These are phyloP conservation scores for Osmerus mordax DNA, from an alignment of 2,113 vertebrate species.

Conservation along the genomic window DNA sequence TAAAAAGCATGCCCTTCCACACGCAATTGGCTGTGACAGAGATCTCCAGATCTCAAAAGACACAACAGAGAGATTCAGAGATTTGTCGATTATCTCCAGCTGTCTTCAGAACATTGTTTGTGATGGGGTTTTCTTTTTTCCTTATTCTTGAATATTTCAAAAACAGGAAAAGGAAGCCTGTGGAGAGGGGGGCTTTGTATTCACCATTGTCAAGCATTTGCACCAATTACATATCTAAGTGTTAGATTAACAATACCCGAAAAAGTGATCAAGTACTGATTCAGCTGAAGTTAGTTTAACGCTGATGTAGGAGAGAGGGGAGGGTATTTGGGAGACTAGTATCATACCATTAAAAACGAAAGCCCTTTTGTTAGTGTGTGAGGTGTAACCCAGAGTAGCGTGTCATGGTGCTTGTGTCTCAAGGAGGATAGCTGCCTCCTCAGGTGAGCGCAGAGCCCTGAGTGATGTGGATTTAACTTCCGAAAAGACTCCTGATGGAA, in stretches of 20 bases:
- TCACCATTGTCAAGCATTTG: too few species aligned
- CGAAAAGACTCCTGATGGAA: constrained; percentile 53
- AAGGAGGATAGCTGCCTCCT: constrained; percentile 16
- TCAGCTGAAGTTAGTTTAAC: not conserved
- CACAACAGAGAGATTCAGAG: constrained; percentile 12
- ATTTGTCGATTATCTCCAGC: constrained; percentile 5
- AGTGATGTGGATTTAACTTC: constrained; percentile 29
- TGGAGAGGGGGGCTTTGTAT: too few species aligned
- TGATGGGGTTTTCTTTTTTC: not conserved
- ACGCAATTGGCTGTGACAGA: constrained; percentile 20
- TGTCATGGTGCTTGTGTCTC: constrained; percentile 7
- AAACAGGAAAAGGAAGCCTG: too few species aligned
- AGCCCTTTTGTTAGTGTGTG: too few species aligned
- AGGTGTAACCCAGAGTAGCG: too few species aligned
- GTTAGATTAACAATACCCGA: too few species aligned
- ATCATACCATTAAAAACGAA: too few species aligned
- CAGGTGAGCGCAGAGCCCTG: not conserved
- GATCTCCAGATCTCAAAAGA: constrained; percentile 29
- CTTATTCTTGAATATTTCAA: not conserved
- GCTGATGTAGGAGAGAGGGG: too few species aligned
- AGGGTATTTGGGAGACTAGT: too few species aligned
- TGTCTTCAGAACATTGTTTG: not conserved
- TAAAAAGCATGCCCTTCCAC: constrained; percentile 37
- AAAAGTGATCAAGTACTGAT: constrained; percentile 8
- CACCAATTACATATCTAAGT: too few species aligned